Percentiles rank a stretch among this genome's conserved stretches.
These are phyloP conservation scores for Polypedilum vanderplanki DNA, from an alignment of 1,140 invertebrate species.

Conservation along the genomic window DNA sequence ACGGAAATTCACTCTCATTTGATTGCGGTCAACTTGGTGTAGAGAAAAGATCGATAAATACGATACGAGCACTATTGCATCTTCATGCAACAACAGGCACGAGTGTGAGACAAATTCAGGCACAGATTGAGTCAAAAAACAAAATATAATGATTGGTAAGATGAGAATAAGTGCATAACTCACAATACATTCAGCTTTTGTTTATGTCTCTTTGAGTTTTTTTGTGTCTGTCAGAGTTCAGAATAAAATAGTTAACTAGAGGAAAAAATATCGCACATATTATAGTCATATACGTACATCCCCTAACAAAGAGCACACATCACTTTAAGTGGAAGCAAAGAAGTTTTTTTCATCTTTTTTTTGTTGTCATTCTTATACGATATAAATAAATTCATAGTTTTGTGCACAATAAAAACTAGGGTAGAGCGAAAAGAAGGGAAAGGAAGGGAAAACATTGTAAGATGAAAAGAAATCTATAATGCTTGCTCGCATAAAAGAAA, in stretches of 20 bases:
- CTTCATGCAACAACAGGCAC: slow-evolving; percentile 50
- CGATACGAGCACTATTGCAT: slow-evolving; percentile 60
- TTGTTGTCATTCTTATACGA: neutral
- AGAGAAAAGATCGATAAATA: slow-evolving; percentile 54
- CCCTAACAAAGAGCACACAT: neutral
- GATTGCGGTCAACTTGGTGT: slow-evolving; percentile 40
- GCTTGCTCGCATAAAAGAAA: no score
- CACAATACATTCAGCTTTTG: neutral
- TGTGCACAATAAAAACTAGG: neutral
- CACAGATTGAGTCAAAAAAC: slow-evolving; percentile 40
- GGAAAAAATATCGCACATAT: no score
- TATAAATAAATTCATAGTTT: neutral
- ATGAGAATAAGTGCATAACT: neutral
- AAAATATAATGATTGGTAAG: neutral
- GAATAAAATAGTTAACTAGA: no score
- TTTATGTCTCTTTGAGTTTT: neutral
- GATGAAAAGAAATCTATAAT: neutral
- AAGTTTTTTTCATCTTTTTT: slow-evolving; percentile 3
- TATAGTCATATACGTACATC: no score
- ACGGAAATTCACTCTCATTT: slow-evolving; percentile 45
- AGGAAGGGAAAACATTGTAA: neutral
- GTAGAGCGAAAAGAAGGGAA: neutral
- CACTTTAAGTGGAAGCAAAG: slow-evolving; percentile 2
- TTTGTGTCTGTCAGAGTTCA: neutral
- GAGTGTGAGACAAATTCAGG: slow-evolving; percentile 39